A percentile compares a stretch with the other conserved stretches of the same genome.
These are phyloP conservation scores for Menidia menidia DNA, from an alignment of 2,797 vertebrate genomes.

Conservation along the genomic window DNA sequence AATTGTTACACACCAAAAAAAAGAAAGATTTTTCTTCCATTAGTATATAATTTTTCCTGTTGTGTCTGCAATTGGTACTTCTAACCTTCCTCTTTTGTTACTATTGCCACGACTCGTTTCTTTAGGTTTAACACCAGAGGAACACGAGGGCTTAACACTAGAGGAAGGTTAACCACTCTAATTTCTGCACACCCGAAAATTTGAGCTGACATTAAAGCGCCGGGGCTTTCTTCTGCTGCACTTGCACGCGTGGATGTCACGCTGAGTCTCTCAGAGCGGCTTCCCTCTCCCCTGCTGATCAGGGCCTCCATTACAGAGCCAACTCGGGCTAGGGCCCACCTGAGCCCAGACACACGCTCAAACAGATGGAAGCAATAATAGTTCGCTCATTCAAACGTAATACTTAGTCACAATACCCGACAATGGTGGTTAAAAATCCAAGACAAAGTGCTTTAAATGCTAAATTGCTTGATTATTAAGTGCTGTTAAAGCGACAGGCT, in stretches of 20 bases:
- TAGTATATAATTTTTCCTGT: not conserved
- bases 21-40: too few relatives aligned
- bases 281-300: constrained; percentile 45
- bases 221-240: constrained; percentile 12
- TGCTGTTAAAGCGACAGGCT: not conserved
- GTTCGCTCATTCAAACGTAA: not conserved
- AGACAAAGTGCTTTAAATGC: not conserved
- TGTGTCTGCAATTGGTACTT: constrained; percentile 19
- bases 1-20: not conserved
- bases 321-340: constrained; percentile 39
- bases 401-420: not conserved
- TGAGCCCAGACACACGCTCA: constrained; percentile 40
- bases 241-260: constrained; percentile 21
- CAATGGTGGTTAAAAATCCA: not conserved
- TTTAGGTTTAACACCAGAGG: too few relatives aligned
- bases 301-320: constrained; percentile 45
- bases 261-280: constrained; percentile 46
- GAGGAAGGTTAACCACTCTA: constrained; percentile 13
- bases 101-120: too few relatives aligned
- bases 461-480: not conserved
- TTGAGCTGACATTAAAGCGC: constrained; percentile 41
- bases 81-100: too few relatives aligned
- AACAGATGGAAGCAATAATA: constrained; percentile 23
- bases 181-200: constrained; percentile 31
- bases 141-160: too few relatives aligned